Percentiles rank a stretch among this genome's conserved stretches.
phyloP scores from a whole-genome alignment of 2,113 vertebrate species.

The Ursus arctos region DNA sequence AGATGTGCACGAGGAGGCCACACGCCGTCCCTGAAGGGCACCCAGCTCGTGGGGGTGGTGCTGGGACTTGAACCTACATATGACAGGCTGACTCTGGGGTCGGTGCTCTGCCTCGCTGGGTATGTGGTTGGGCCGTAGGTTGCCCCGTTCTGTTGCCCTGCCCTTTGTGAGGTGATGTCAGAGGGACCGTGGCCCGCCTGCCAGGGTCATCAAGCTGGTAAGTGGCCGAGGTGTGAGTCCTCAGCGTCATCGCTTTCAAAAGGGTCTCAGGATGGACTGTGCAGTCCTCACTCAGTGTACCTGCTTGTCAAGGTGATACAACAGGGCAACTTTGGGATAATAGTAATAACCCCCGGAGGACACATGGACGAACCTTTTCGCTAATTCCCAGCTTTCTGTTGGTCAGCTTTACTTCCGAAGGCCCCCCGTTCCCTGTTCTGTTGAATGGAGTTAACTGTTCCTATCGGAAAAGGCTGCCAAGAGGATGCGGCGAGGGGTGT shows the following conservation, averaged over 20 bases:
- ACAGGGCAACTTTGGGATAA: background rate
- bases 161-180: no score
- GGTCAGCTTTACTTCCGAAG: background rate
- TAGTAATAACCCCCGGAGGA: background rate
- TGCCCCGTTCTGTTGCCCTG: background rate
- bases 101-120: background rate
- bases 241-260: background rate
- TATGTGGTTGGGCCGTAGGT: rapidly evolving
- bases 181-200: no score
- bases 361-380: rapidly evolving
- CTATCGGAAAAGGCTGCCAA: background rate
- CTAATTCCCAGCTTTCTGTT: background rate
- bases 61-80: background rate
- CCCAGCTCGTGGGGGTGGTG: rapidly evolving
- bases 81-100: rapidly evolving
- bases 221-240: background rate
- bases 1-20: background rate
- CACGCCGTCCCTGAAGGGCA: background rate
- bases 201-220: background rate
- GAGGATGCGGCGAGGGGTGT: background rate
- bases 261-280: background rate
- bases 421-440: background rate
- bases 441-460: background rate
- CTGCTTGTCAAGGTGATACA: background rate
- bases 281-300: background rate